Evolutionary conservation across 2,888 invertebrate species (phyloP), one percentile per base, ranked within the genome.

Genomic region (Nomada lathburiana): DNA sequence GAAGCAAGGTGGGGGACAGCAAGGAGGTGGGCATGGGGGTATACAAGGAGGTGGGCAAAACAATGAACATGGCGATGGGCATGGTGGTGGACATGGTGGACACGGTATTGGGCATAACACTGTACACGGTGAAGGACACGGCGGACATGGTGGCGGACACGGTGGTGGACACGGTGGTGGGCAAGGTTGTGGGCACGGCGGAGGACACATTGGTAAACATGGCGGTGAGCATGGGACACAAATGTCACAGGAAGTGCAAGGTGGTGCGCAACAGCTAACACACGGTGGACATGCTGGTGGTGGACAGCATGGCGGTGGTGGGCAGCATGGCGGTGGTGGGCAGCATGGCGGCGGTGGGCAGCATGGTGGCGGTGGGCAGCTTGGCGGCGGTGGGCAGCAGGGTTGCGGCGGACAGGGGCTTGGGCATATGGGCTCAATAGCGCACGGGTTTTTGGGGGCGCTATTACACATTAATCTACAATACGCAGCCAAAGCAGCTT

Each of bases 401-500:
- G 29, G 29, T 29, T 4, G 29, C 4, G 29, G 29, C 0, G 44
- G 2, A 16, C 47, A 47, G 47, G 47, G 47, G 47, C 47, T 47
- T 16, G 47, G 47, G 16, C 75, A 75, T 36, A 42, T 4, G 26
- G 77, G 67, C 4, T 53, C 44, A 29, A 44, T n/a, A 55, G 9
- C 42, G 55, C 73, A 84, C 4, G 44, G 55, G 53, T 20, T 44
- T 42, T 20, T 64, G 11, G 47, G 20, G 42, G 55, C 20, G 16
- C 76, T 72, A n/a, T 65, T 29, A 44, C 77, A 86, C 18, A 42
- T 26, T 26, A 92, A 76, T 76, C 90, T 90, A 76, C 92, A 92
- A 70, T 92, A 92, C 11, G 91, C 88, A 1, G 92, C 90, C n/a
- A 93, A 60, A 29, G 93, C 92, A 5, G 88, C 80, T 76, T 90